Base-by-base conservation (phyloP, 2,797 vertebrate species). In the Enteromius thamalakanensis region DNA sequence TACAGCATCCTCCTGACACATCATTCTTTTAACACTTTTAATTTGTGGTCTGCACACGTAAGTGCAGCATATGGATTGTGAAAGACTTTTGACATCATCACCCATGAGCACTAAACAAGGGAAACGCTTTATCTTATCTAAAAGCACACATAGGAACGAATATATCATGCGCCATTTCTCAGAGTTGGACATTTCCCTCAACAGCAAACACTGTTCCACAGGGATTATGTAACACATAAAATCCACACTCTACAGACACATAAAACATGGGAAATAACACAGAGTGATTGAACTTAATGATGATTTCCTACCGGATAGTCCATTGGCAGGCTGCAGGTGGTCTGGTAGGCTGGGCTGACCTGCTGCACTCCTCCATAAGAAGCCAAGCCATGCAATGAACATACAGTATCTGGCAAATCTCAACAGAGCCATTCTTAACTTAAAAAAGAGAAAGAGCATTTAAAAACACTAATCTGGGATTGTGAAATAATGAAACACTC, bases 301-400 rank as follows among this genome's bases (percentile, higher is more conserved):
- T 67, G 60, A 75, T 85, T 34, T 84, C 86, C 79, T 79, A 88
- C 87, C 86, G 15, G 87, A 87, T 58, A 84, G 51, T 17, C 75
- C 67, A 26, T 45, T 68, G n/a, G 40, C 14, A 42, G 76, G 26
- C 65, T 55, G 84, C 58, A 80, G 47, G 42, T 84, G 81, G 62
- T 81, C 76, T 84, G 58, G 72, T 17, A 82, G 10, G 40, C 29
- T 72, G 64, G 76, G 42, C 40, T 81, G 76, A 17, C 87, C 87
- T 75, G 89, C 85, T 58, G 34, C 47, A 79, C 84, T 81, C 67
- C 68, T 72, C 68, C 84, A 84, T 64, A 86, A 53, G 69, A 87
- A 76, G 65, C 75, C 86, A 42, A 89, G 76, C 29, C 79, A 84
- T 62, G 78, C 29, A 71, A 89, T 69, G 81, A 53, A 86, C 77